Conservation (phyloP, 2,888 invertebrate species). For the Nineta flava region DNA sequence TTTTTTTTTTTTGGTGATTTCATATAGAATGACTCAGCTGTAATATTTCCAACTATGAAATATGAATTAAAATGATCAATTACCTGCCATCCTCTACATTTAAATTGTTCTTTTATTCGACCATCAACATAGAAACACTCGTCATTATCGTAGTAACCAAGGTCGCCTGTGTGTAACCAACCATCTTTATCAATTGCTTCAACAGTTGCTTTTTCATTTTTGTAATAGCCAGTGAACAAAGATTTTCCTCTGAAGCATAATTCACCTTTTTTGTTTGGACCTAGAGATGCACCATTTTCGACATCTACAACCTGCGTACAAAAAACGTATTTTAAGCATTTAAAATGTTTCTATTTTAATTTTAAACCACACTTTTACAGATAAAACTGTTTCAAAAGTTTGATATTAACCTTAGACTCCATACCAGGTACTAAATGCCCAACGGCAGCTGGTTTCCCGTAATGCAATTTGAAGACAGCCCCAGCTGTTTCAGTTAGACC, state of each 20-base stretch:
- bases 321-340: not conserved
- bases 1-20: conserved; percentile 31
- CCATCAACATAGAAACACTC: conserved; percentile 32
- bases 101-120: conserved; percentile 33
- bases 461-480: not conserved
- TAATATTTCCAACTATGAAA: conserved; percentile 13
- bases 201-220: conserved; percentile 27
- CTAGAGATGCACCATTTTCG: not conserved
- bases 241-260: not conserved
- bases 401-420: not conserved
- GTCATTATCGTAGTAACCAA: conserved; percentile 33
- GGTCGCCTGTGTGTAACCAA: conserved; percentile 35
- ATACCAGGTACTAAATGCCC: not conserved
- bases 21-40: conserved; percentile 35
- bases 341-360: not conserved
- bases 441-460: not conserved
- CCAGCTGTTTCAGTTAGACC: not conserved
- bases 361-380: not conserved
- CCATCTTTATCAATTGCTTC: conserved; percentile 28
- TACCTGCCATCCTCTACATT: conserved; percentile 34
- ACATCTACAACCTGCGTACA: not conserved
- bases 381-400: too few relatives aligned
- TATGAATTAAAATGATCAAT: not conserved
- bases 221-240: conserved; percentile 27
- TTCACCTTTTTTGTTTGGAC: conserved; percentile 3